These are phyloP conservation scores for Sialis fuliginosa DNA, from an alignment of 2,888 invertebrate genomes.

Conservation along the genomic window DNA sequence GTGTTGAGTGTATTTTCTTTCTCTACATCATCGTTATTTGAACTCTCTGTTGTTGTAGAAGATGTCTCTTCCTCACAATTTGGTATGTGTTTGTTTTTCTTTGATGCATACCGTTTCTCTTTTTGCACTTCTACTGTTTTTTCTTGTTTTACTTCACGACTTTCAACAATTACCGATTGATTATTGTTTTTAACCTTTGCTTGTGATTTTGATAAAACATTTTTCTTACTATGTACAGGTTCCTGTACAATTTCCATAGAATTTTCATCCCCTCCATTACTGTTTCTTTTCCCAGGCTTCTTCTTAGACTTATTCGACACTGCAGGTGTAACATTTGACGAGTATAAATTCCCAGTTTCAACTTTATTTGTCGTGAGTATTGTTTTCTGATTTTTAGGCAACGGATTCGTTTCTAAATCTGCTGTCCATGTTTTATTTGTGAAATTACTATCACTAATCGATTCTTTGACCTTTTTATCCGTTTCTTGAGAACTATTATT, in stretches of 20 bases:
- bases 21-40: conserved; percentile 37
- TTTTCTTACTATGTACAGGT: conserved; percentile 10
- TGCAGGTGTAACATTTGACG: conserved; percentile 14
- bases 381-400: conserved; percentile 1
- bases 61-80: conserved; percentile 45
- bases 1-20: conserved; percentile 17
- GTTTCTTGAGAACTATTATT: conserved; percentile 6
- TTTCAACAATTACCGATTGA: conserved; percentile 9
- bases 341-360: not conserved
- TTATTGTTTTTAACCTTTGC: conserved; percentile 12
- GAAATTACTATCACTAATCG: not conserved
- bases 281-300: conserved; percentile 16
- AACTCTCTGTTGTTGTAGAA: conserved; percentile 52
- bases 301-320: conserved; percentile 16
- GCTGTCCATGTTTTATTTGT: not conserved
- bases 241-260: conserved; percentile 6
- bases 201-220: conserved; percentile 9
- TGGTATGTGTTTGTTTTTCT: conserved; percentile 16
- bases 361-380: not conserved
- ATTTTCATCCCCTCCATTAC: conserved; percentile 6
- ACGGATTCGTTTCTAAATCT: not conserved
- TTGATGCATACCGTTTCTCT: conserved; percentile 13
- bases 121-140: conserved; percentile 10
- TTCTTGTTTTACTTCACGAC: conserved; percentile 18
- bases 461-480: not conserved